phyloP scores from a whole-genome alignment of 2,113 vertebrate genomes.

The Calidris pygmaea region DNA sequence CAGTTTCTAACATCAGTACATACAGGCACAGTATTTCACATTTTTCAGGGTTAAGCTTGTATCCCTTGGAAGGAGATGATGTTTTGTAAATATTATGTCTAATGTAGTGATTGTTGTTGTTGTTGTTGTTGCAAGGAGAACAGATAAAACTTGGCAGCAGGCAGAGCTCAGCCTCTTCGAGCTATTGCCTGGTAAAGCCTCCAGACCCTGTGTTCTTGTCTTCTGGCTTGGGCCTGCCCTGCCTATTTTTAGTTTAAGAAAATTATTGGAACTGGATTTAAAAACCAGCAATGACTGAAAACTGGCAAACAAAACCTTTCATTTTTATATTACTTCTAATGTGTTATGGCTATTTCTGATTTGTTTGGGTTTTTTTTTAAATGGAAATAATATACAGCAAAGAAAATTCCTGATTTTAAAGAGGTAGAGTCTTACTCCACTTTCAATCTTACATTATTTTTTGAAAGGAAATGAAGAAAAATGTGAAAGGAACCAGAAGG shows the following conservation, averaged over 20 bases:
- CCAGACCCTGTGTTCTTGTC: neutral
- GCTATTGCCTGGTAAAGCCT: neutral
- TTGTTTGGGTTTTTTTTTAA: neutral
- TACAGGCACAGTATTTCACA: neutral
- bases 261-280: neutral
- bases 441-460: neutral
- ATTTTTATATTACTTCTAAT: neutral
- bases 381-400: neutral
- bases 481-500: neutral
- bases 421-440: neutral
- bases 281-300: neutral
- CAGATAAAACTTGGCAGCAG: neutral
- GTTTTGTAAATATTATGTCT: neutral
- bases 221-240: neutral
- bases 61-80: too few relatives aligned
- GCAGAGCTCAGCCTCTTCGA: neutral
- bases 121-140: neutral
- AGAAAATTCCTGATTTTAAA: neutral
- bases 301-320: neutral
- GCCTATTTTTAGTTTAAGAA: neutral
- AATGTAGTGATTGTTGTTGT: neutral
- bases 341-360: neutral
- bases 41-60: neutral
- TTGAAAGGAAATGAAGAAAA: neutral
- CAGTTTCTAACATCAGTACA: neutral